A percentile compares a stretch with the other conserved stretches of the same genome.
These are phyloP conservation scores for Hydriomena furcata DNA, from an alignment of 2,888 invertebrate species.

Conservation along the genomic window DNA sequence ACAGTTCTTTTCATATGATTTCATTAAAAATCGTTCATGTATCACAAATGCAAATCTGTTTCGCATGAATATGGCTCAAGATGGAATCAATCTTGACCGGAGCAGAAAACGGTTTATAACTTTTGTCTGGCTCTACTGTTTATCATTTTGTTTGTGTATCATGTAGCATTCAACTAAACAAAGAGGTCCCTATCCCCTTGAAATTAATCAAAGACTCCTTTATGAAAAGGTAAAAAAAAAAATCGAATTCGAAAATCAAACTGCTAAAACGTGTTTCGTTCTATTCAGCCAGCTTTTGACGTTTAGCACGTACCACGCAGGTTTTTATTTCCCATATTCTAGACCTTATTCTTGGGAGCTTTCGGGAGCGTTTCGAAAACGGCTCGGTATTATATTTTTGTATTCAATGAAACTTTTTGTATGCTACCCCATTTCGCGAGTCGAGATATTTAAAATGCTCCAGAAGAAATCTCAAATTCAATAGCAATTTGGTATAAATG, in stretches of 20 bases:
- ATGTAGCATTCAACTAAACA: conserved; percentile 23
- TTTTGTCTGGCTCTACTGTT: conserved; percentile 30
- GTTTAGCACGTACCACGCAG: conserved; percentile 52
- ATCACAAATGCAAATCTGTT: conserved; percentile 17
- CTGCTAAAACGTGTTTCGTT: conserved; percentile 68
- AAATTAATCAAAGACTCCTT: conserved; percentile 32
- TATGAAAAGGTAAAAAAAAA: conserved; percentile 38
- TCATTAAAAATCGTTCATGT: conserved; percentile 6
- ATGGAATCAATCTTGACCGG: conserved; percentile 33
- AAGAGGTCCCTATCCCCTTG: conserved; percentile 28
- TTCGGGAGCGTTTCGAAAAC: conserved; percentile 50
- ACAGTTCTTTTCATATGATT: conserved; percentile 3
- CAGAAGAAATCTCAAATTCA: conserved; percentile 75
- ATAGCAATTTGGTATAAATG: conserved; percentile 76
- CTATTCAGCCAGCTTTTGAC: conserved; percentile 62
- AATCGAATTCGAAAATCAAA: conserved; percentile 53
- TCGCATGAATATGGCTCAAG: conserved; percentile 7
- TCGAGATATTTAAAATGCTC: conserved; percentile 76
- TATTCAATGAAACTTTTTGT: conserved; percentile 49
- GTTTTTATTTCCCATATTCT: conserved; percentile 46
- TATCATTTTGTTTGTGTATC: conserved; percentile 30
- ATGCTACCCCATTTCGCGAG: conserved; percentile 53
- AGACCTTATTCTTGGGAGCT: conserved; percentile 62
- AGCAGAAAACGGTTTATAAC: conserved; percentile 38
- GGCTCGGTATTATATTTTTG: conserved; percentile 37